Evolutionary conservation across 2,797 vertebrate species (phyloP).

Genomic region (Alauda arvensis): DNA sequence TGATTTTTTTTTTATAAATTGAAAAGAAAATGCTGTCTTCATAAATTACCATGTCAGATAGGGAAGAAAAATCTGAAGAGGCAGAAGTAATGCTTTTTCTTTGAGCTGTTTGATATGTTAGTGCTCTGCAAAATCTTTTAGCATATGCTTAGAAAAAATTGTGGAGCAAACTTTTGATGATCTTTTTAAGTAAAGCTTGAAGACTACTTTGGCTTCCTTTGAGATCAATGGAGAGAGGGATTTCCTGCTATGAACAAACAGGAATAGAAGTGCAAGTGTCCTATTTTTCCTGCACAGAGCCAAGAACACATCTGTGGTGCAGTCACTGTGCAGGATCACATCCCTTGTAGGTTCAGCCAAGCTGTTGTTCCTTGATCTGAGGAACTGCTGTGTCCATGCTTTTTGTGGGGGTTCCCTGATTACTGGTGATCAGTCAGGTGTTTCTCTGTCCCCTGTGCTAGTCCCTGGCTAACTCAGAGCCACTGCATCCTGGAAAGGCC

Average conservation of each 20-base stretch:
- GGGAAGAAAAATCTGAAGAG: neutral
- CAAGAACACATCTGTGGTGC: neutral
- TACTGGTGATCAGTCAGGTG: neutral
- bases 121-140: neutral
- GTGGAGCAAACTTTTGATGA: neutral
- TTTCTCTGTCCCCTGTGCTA: rapidly evolving
- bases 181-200: neutral
- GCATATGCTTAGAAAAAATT: neutral
- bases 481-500: rapidly evolving
- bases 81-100: neutral
- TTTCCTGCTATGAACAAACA: neutral
- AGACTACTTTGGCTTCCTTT: neutral
- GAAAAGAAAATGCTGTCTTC: neutral
- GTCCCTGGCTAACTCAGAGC: neutral
- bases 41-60: neutral
- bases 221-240: neutral
- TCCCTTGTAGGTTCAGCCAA: neutral
- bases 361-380: neutral
- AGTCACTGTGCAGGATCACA: neutral
- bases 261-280: neutral
- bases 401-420: rapidly evolving
- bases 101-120: neutral
- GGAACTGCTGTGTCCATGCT: neutral
- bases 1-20: neutral
- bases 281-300: neutral